phyloP scores from a whole-genome alignment of 2,797 vertebrate genomes.

The Atherinosoma microstoma region DNA sequence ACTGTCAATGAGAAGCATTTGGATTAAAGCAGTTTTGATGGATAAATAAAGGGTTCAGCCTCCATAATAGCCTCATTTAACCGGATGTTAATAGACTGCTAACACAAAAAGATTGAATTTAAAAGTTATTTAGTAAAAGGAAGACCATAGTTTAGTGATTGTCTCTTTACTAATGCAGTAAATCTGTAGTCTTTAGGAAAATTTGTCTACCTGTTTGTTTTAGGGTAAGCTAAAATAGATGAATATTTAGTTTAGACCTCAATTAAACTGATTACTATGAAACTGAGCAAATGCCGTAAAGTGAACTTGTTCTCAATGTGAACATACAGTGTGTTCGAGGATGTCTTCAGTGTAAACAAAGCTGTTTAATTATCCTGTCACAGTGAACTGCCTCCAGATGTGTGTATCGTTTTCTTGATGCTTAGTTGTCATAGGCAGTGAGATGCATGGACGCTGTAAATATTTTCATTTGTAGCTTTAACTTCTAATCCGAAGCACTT shows the following conservation, averaged over 20 bases:
- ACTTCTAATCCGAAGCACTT: constrained; percentile 37
- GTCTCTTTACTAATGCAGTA: constrained; percentile 15
- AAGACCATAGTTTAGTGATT: constrained; percentile 18
- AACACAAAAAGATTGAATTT: constrained; percentile 18
- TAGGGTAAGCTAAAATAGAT: constrained; percentile 15
- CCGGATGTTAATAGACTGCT: constrained; percentile 16
- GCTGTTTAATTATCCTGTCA: constrained; percentile 7
- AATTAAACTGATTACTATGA: constrained; percentile 22
- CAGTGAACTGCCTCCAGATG: constrained; percentile 36
- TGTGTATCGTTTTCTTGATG: constrained; percentile 31
- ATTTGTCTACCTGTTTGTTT: constrained; percentile 30
- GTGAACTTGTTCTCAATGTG: constrained; percentile 27
- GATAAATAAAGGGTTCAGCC: not conserved
- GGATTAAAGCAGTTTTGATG: not conserved
- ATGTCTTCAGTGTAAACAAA: constrained; percentile 7
- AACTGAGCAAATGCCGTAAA: constrained; percentile 13
- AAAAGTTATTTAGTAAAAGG: not conserved
- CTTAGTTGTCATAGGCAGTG: constrained; percentile 37
- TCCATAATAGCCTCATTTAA: not conserved
- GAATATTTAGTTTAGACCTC: constrained; percentile 12
- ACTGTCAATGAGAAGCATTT: not conserved
- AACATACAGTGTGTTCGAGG: not conserved
- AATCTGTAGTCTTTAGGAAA: constrained; percentile 28
- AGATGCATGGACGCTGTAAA: constrained; percentile 59
- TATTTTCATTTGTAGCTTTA: constrained; percentile 45